Evolutionary conservation across 1,140 invertebrate species (phyloP).

Genomic region (Drosophila chauvacae): DNA sequence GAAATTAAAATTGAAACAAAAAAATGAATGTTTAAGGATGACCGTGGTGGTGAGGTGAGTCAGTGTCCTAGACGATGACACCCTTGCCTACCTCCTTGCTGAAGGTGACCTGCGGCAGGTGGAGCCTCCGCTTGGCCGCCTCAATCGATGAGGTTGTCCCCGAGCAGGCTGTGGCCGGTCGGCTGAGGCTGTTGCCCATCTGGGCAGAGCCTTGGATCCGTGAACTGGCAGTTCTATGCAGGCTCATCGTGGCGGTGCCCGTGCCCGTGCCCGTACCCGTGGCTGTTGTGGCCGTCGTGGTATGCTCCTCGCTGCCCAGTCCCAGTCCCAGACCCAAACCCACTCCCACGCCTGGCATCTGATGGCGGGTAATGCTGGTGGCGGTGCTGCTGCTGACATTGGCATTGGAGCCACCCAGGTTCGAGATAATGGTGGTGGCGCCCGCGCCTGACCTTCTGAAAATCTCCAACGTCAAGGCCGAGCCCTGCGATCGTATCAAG

Average conservation of each 20-base stretch:
- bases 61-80: constrained; percentile 86
- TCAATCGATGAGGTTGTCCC: constrained; percentile 86
- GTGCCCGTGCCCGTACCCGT: background rate
- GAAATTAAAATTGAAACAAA: constrained; percentile 2
- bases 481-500: constrained; percentile 88
- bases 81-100: constrained; percentile 89
- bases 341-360: constrained; percentile 13
- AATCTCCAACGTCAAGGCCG: constrained; percentile 89
- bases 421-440: constrained; percentile 36
- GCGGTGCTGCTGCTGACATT: constrained; percentile 49
- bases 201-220: constrained; percentile 7
- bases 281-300: constrained; percentile 6
- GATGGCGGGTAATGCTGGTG: constrained; percentile 67
- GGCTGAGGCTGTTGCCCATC: constrained; percentile 27
- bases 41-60: background rate
- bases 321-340: background rate
- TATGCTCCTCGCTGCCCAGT: constrained; percentile 54
- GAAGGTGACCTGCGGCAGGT: constrained; percentile 92
- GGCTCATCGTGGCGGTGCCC: constrained; percentile 45
- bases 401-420: constrained; percentile 42
- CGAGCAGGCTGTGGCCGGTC: constrained; percentile 86
- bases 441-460: constrained; percentile 87
- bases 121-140: constrained; percentile 87
- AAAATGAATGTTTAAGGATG: background rate
- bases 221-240: constrained; percentile 43